phyloP scores from a whole-genome alignment of 2,888 invertebrate genomes.

The Muschampia plurimacula region DNA sequence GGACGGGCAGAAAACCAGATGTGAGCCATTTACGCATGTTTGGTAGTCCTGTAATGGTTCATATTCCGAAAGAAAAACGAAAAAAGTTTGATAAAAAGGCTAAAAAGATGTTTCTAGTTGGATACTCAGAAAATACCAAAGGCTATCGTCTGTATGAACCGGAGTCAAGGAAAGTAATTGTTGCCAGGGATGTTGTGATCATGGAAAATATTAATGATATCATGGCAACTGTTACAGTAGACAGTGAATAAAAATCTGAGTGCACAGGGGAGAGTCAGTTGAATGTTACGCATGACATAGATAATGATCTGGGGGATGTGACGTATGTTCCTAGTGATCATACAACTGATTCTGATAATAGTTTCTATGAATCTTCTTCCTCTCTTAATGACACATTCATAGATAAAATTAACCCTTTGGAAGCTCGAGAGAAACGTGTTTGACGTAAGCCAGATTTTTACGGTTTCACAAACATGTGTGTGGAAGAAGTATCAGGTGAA shows the following conservation, averaged over 20 bases:
- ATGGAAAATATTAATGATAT: background rate
- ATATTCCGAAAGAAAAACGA: constrained; percentile 43
- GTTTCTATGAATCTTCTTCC: background rate
- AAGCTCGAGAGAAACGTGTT: background rate
- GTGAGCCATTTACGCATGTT: constrained; percentile 38
- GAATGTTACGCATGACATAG: background rate
- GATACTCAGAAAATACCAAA: constrained; percentile 46
- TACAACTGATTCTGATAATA: background rate
- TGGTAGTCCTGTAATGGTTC: constrained; percentile 40
- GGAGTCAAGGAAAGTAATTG: background rate
- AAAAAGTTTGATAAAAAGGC: constrained; percentile 9
- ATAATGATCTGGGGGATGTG: background rate
- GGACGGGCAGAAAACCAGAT: constrained; percentile 44
- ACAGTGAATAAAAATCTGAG: no score
- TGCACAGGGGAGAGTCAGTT: background rate
- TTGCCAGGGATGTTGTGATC: constrained; percentile 15
- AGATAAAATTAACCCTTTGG: background rate
- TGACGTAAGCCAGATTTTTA: constrained; percentile 10
- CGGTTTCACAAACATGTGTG: background rate
- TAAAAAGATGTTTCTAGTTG: constrained; percentile 12
- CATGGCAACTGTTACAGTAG: background rate
- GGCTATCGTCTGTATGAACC: constrained; percentile 48
- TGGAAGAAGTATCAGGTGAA: constrained; percentile 9
- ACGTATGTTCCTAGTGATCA: background rate
- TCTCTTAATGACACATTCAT: background rate